Evolutionary conservation across 2,888 invertebrate species (phyloP), one percentile per base, ranked within the genome.

Genomic region (Reticulitermes lucifugus): DNA sequence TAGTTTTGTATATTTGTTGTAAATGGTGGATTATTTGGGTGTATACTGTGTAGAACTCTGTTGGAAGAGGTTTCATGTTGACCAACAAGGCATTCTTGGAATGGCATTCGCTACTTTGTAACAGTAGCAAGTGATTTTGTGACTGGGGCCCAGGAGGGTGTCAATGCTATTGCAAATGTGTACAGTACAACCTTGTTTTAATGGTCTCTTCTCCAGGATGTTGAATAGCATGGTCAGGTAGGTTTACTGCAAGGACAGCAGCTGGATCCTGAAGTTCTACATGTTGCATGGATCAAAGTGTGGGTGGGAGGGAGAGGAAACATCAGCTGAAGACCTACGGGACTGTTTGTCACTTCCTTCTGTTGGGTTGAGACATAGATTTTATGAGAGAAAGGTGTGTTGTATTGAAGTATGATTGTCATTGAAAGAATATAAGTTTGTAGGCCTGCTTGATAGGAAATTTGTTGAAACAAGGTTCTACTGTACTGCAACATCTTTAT

Each of bases 121-220:
- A 65, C 3, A 25, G 25, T 65, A 65, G 65, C 65, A n/a, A 65
- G 12, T 65, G 65, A 65, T 65, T 7, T 65, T 9, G n/a, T 51
- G 79, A 43, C 22, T 81, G 65, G 81, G 70, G 43, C 46, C 43
- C 55, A 81, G 81, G 81, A 81, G 81, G 81, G 81, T 81, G 21
- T n/a, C 81, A 81, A 51, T 77, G 43, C 12, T 65, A 35, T 70
- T 46, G 70, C 22, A 81, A 81, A 70, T 81, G 29, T 51, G 55
- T 79, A 46, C 55, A 55, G 81, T 60, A 70, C 46, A 81, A 81
- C 46, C 46, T 81, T 70, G n/a, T 81, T 81, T 65, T 22, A 79
- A 55, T 51, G 21, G 46, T 4, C 18, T 79, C 75, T 21, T 43
- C 75, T 75, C 46, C 73, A 55, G 14, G 55, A 55, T 18, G 18